phyloP scores from a whole-genome alignment of 2,113 vertebrate species.

The human (Homo sapiens) region DNA sequence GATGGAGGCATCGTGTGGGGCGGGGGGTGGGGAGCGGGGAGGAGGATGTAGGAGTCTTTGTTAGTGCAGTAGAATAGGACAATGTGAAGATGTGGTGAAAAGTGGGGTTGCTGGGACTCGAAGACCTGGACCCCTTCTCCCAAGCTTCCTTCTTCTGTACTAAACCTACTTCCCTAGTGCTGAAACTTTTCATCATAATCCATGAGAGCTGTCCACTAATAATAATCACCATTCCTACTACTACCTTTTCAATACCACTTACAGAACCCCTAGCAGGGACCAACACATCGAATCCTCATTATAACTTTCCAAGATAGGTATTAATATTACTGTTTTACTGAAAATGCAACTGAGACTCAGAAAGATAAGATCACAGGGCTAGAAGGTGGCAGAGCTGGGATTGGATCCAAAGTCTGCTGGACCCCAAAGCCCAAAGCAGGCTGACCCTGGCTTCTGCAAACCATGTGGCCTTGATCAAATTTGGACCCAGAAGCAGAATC shows the following conservation, averaged over 20 bases:
- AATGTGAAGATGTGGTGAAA: background rate
- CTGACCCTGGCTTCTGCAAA: background rate
- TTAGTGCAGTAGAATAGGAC: background rate
- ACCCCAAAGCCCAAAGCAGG: background rate
- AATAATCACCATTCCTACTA: background rate
- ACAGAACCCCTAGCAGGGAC: background rate
- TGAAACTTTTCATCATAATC: background rate
- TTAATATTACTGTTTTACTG: constrained; percentile 19
- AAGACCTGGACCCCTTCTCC: background rate
- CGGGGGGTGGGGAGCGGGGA: accelerated
- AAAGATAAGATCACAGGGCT: background rate
- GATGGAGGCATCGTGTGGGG: background rate
- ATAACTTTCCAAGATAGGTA: background rate
- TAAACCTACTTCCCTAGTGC: constrained; percentile 12
- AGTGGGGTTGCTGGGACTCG: background rate
- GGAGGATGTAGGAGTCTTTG: background rate
- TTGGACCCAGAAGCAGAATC: background rate
- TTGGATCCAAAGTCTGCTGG: background rate
- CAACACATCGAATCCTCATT: background rate
- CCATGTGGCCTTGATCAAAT: background rate
- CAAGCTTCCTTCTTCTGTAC: background rate
- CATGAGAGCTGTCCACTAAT: background rate
- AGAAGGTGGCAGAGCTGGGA: background rate
- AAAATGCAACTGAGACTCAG: constrained; percentile 35
- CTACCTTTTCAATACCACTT: background rate